These are phyloP conservation scores for Peromyscus polionotus DNA, from an alignment of 2,113 vertebrate genomes.

Conservation along the genomic window DNA sequence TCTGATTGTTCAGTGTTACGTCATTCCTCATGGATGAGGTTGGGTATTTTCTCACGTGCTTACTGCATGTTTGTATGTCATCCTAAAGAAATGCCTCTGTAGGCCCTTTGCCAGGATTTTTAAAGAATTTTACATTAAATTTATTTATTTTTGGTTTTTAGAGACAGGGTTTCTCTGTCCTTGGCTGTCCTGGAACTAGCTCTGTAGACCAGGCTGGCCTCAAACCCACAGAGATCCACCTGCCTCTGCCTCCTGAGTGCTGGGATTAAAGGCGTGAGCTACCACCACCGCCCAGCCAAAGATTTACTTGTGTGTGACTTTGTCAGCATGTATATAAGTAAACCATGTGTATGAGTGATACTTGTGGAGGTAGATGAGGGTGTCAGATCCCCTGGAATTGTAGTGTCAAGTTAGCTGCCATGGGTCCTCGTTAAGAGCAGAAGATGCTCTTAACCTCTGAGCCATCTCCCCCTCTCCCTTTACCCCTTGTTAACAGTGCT, in stretches of 20 bases:
- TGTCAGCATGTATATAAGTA: not conserved
- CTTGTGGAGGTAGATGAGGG: not conserved
- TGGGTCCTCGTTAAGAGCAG: not conserved
- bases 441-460: no score
- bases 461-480: not conserved
- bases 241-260: no score
- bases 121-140: not conserved
- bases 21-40: not conserved
- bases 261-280: not conserved
- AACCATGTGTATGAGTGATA: not conserved
- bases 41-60: not conserved
- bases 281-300: not conserved
- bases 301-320: not conserved
- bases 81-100: constrained; percentile 1
- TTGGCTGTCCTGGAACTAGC: not conserved
- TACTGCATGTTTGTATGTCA: not conserved
- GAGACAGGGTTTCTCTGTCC: not conserved
- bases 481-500: not conserved
- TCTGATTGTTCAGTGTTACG: not conserved
- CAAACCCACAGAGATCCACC: no score
- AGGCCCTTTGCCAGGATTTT: not conserved
- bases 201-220: no score
- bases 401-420: not conserved
- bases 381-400: not conserved
- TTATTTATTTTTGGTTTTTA: not conserved